Base-by-base conservation (phyloP, 2,113 vertebrate species). In the Pogonocichla stellata region DNA sequence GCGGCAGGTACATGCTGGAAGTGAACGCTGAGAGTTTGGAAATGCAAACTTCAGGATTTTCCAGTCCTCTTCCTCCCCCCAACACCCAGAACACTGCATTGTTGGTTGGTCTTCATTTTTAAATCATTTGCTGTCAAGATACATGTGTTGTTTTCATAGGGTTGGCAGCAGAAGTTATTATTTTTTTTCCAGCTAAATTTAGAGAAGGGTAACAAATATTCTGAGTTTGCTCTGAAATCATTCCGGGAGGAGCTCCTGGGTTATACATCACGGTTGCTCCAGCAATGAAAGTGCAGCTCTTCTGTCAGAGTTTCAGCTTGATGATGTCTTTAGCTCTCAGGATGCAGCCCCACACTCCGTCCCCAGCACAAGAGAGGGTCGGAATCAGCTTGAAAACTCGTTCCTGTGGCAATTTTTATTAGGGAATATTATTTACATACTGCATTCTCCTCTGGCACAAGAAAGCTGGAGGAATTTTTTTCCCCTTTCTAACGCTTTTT, bases 151-250 rank as follows among this genome's bases (percentile, higher is more conserved):
- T 90, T 95, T 80, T 83, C 81, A 70, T 12, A 53, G 54, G 90
- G 60, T 16, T 96, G 92, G 75, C 85, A 93, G n/a, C 47, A 78
- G 56, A 78, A 90, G 19, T 78, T 72, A 23, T 70, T 86, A 51
- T 86, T 70, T 93, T 74, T 74, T 78, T 56, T 28, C 25, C 79
- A 84, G 67, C 67, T 90, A 58, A 70, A 1, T 92, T 78, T 83
- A 8, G 11, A 88, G 88, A 80, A 78, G 48, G 67, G 43, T 80
- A 83, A 92, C 71, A 94, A 90, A 93, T 73, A 80, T 93, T 95
- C 72, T 33, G 65, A 34, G 40, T 94, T 88, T 92, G 79, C 75
- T 88, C 67, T 80, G 80, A 80, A 78, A 74, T 78, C 3, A 3
- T 88, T 93, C 26, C 1, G 0, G 34, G 18, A 90, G 72, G 43